Percentiles rank a stretch among this genome's conserved stretches.
Evolutionary conservation across 2,797 vertebrate genomes (phyloP).

Genomic region (Taenioides sp.): DNA sequence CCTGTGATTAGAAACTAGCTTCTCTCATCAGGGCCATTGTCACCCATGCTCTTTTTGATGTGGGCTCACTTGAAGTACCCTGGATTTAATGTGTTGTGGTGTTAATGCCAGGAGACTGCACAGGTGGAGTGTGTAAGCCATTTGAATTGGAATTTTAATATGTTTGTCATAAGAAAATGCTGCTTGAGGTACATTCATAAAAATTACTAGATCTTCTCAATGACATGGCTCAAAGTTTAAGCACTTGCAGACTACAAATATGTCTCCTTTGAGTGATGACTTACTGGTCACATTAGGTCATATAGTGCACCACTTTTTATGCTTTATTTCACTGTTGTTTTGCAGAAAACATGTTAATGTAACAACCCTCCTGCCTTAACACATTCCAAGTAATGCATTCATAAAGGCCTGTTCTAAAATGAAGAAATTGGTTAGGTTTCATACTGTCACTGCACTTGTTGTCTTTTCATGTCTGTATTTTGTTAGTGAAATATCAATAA

Average conservation of each 20-base stretch:
- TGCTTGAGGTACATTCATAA: not conserved
- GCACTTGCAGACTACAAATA: slow-evolving; percentile 3
- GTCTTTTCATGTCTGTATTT: slow-evolving; percentile 44
- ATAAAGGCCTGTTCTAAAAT: slow-evolving; percentile 15
- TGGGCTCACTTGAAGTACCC: slow-evolving; percentile 1
- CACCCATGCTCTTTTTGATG: slow-evolving; percentile 24
- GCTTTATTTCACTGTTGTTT: slow-evolving; percentile 8
- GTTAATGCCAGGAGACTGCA: slow-evolving; percentile 1
- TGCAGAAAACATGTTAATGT: slow-evolving; percentile 12
- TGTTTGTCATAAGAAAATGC: not conserved
- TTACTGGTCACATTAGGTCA: slow-evolving; percentile 25
- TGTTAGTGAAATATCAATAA: slow-evolving; percentile 67
- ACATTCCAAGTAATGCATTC: slow-evolving; percentile 50
- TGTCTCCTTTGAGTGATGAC: not conserved
- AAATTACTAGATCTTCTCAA: slow-evolving; percentile 3
- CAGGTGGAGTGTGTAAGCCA: slow-evolving; percentile 11
- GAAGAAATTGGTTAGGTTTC: slow-evolving; percentile 25
- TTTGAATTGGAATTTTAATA: slow-evolving; percentile 16
- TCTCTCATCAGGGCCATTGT: not conserved
- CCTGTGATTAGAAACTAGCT: slow-evolving; percentile 63
- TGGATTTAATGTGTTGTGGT: slow-evolving; percentile 21
- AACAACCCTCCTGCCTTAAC: slow-evolving; percentile 53
- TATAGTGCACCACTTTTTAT: not conserved
- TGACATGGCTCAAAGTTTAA: slow-evolving; percentile 7
- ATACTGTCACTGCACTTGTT: slow-evolving; percentile 8